These are phyloP conservation scores for Eulimnadia texana DNA, from an alignment of 1,140 invertebrate species.

Conservation along the genomic window DNA sequence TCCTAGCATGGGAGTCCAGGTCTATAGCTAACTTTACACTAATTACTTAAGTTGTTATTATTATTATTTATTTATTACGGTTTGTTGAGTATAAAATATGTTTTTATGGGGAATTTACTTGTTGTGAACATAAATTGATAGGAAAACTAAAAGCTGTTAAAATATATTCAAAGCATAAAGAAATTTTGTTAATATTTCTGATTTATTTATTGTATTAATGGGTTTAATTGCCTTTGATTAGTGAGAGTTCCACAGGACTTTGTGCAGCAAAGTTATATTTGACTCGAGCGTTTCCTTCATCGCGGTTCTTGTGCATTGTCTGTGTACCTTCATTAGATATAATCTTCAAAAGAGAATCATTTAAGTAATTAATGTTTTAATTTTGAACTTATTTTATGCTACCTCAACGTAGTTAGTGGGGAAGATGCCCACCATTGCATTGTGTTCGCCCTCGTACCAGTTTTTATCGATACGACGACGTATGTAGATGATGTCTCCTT, in stretches of 20 bases:
- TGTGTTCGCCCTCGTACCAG: constrained; percentile 88
- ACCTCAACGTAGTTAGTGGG: constrained; percentile 87
- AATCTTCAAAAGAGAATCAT: constrained; percentile 38
- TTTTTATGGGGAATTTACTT: no score
- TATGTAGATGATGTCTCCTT: constrained; percentile 78
- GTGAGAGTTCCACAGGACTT: constrained; percentile 71
- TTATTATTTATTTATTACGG: no score
- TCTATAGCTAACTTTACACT: no score
- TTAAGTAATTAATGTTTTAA: not conserved
- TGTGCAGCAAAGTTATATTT: constrained; percentile 85
- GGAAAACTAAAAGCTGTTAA: no score
- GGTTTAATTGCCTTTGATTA: constrained; percentile 79
- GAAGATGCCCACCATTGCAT: constrained; percentile 75
- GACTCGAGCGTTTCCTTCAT: constrained; percentile 69
- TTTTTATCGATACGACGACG: constrained; percentile 77
- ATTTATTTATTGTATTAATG: no score
- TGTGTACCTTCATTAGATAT: constrained; percentile 51
- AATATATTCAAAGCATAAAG: no score
- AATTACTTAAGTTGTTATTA: no score
- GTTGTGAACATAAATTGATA: no score
- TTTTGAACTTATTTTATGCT: constrained; percentile 22
- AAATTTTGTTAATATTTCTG: no score
- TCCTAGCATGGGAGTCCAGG: no score
- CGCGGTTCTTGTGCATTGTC: constrained; percentile 48
- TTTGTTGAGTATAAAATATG: no score